These are phyloP conservation scores for Tetrapedia diversipes DNA, from an alignment of 2,888 invertebrate genomes.

Conservation along the genomic window DNA sequence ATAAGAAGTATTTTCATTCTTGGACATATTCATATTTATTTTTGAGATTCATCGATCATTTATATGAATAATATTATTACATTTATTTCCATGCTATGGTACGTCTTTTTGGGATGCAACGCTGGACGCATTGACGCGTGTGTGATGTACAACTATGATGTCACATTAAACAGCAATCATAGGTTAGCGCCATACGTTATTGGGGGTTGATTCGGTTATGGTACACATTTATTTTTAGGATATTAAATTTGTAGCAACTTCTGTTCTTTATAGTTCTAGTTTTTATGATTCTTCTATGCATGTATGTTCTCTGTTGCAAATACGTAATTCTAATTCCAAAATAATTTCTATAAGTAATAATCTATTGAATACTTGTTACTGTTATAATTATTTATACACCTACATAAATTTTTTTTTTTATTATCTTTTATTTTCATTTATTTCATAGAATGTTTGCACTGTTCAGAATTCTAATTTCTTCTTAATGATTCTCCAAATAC, in stretches of 20 bases:
- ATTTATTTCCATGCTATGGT: slow-evolving; percentile 82
- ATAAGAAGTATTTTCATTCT: slow-evolving; percentile 67
- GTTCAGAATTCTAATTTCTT: slow-evolving; percentile 36
- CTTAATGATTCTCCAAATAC: slow-evolving; percentile 21
- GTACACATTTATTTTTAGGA: slow-evolving; percentile 70
- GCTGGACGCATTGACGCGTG: slow-evolving; percentile 80
- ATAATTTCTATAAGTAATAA: slow-evolving; percentile 24
- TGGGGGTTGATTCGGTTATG: slow-evolving; percentile 77
- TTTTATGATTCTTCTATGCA: slow-evolving; percentile 51
- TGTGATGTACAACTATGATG: slow-evolving; percentile 81
- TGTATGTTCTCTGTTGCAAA: slow-evolving; percentile 54
- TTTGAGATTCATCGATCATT: slow-evolving; percentile 55
- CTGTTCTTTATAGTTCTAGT: slow-evolving; percentile 51
- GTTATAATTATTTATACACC: slow-evolving; percentile 46
- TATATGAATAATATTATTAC: slow-evolving; percentile 75
- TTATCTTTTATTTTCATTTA: slow-evolving; percentile 38
- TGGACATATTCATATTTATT: slow-evolving; percentile 61
- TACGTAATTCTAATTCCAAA: slow-evolving; percentile 31
- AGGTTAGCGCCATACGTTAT: slow-evolving; percentile 81
- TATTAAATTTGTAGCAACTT: slow-evolving; percentile 59
- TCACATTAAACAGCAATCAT: slow-evolving; percentile 82
- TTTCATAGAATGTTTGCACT: slow-evolving; percentile 41
- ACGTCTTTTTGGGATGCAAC: slow-evolving; percentile 80
- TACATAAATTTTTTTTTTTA: slow-evolving; percentile 29
- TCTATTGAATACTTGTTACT: slow-evolving; percentile 24